These are phyloP conservation scores for Gymnosoma rotundatum DNA, from an alignment of 2,888 invertebrate species.

Conservation along the genomic window DNA sequence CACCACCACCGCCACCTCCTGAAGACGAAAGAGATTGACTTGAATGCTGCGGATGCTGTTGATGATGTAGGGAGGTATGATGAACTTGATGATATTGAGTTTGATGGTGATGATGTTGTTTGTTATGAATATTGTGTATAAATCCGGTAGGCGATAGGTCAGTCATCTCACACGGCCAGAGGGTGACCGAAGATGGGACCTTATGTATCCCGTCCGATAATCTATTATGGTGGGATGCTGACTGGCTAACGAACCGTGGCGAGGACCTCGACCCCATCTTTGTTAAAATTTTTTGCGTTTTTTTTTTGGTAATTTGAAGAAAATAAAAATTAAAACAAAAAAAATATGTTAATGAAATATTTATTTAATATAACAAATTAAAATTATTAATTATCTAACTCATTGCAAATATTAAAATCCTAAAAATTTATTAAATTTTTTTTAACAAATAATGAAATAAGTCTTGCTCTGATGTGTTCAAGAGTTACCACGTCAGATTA, in stretches of 20 bases:
- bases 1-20: conserved; percentile 42
- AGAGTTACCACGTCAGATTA: too few relatives aligned
- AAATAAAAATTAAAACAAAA: conserved; percentile 52
- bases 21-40: conserved; percentile 59
- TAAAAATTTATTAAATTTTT: conserved; percentile 18
- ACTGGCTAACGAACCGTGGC: conserved; percentile 82
- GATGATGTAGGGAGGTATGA: conserved; percentile 69
- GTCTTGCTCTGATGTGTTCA: neutral
- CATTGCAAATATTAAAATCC: conserved; percentile 62
- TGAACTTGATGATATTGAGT: conserved; percentile 72
- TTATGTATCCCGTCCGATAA: conserved; percentile 87
- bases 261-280: conserved; percentile 92
- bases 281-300: conserved; percentile 14
- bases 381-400: conserved; percentile 40
- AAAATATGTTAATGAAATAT: conserved; percentile 70
- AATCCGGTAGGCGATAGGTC: conserved; percentile 82
- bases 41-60: conserved; percentile 62
- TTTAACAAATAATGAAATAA: conserved; percentile 47
- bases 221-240: conserved; percentile 82
- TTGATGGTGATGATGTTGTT: conserved; percentile 73
- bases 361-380: conserved; percentile 72
- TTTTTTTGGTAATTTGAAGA: conserved; percentile 43
- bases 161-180: conserved; percentile 97
- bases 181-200: conserved; percentile 95
- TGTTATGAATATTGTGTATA: conserved; percentile 76